Evolutionary conservation across 2,113 vertebrate species (phyloP), one percentile per base, ranked within the genome.

Genomic region (Rousettus leschenaultii): DNA sequence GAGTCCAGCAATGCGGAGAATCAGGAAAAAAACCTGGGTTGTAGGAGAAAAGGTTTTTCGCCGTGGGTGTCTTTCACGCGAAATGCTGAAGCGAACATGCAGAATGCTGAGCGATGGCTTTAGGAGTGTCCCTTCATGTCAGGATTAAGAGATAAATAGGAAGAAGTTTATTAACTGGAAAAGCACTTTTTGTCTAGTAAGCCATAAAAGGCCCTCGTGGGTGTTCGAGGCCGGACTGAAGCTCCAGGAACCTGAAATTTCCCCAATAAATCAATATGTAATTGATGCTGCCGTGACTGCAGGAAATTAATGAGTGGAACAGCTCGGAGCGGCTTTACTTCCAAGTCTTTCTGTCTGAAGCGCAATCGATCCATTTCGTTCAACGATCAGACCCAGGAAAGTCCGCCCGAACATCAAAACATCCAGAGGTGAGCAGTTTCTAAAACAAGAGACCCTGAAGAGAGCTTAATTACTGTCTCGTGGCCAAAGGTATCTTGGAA

Each of bases 251-350:
- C 96, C 53, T 61, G 45, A 95, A 95, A 63, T 61, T 8, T 96
- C 45, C 91, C 83, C 38, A 70, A 28, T 93, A 84, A 96, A 98
- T 97, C 95, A 87, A 86, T 96, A 86, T 0, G 14, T 86, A 95
- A 45, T 70, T 89, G 84, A 91, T 95, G 88, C 51, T 24, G 86
- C 57, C n/a, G 12, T 16, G 96, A 79, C 38, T 91, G 61, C 53
- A 55, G 80, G 74, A 35, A 96, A 94, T 94, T 74, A 98, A 95
- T 91, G 77, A 71, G n/a, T 4, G 55, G 26, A 86, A 43, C 55
- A 73, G 38, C 73, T 55, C 2, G 70, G 38, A 78, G 92, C 38
- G 77, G 40, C 38, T 97, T 94, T 94, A 80, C 90, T 90, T 89
- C 57, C 38, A 5, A 16, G 30, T 77, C 83, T 73, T 96, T 86